Percentiles rank a stretch among this genome's conserved stretches.
phyloP scores from a whole-genome alignment of 2,113 vertebrate genomes.

The Dasyornis broadbenti region DNA sequence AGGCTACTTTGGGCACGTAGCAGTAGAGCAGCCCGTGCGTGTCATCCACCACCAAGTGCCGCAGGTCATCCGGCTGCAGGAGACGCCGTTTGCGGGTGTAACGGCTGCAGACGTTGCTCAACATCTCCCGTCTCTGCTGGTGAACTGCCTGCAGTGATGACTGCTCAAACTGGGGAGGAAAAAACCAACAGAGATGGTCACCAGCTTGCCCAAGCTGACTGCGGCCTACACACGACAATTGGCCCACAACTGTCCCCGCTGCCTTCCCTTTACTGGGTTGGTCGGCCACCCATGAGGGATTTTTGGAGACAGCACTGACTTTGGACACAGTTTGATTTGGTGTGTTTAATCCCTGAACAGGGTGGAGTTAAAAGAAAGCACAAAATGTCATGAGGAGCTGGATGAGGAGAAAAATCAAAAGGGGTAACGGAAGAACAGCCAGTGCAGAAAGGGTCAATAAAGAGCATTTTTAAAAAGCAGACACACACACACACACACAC shows the following conservation, averaged over 20 bases:
- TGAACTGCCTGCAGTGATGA: constrained; percentile 76
- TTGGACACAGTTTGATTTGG: background rate
- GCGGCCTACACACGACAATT: background rate
- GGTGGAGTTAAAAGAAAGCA: background rate
- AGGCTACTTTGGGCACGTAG: constrained; percentile 93
- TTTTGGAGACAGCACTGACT: background rate
- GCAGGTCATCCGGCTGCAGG: constrained; percentile 83
- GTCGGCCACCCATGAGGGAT: background rate
- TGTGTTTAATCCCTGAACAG: background rate
- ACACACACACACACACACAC: background rate
- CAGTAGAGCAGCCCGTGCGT: constrained; percentile 86
- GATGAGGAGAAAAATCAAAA: background rate
- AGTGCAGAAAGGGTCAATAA: background rate
- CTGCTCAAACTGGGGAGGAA: constrained; percentile 52
- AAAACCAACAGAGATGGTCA: background rate
- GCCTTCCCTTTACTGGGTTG: background rate
- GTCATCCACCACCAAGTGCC: constrained; percentile 90
- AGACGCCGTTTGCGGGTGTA: constrained; percentile 82
- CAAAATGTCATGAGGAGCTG: background rate
- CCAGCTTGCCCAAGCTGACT: background rate
- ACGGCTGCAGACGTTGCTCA: constrained; percentile 78
- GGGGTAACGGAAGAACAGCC: background rate
- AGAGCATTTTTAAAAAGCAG: background rate
- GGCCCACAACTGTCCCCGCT: background rate
- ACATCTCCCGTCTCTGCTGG: constrained; percentile 79